Percentiles rank a stretch among this genome's conserved stretches.
Conservation (phyloP, 2,113 vertebrate genomes). For the Tonatia bakeri region DNA sequence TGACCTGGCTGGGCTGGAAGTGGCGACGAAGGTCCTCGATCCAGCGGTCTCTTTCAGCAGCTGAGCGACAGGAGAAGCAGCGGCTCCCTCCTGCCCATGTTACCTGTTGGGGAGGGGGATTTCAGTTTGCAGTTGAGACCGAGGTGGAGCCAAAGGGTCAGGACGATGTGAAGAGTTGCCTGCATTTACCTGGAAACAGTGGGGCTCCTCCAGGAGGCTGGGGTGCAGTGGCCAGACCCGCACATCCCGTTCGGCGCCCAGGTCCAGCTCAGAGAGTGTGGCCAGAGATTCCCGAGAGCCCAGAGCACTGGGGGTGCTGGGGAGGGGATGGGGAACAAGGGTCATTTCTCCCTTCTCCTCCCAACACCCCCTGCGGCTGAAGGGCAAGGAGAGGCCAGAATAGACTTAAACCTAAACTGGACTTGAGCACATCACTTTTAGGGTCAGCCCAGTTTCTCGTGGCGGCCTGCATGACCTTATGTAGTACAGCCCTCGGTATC, state of each 20-base stretch:
- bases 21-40: constrained; percentile 91
- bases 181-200: constrained; percentile 91
- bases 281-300: constrained; percentile 88
- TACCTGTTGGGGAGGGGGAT: constrained; percentile 77
- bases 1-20: constrained; percentile 91
- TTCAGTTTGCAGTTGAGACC: neutral
- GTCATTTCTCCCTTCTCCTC: neutral
- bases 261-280: constrained; percentile 83
- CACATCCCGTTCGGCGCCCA: constrained; percentile 85
- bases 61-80: constrained; percentile 91
- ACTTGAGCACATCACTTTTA: neutral
- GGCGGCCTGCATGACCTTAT: neutral
- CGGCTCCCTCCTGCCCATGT: constrained; percentile 87
- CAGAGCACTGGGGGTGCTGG: constrained; percentile 67
- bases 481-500: neutral
- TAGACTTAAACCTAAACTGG: neutral
- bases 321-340: fast-evolving
- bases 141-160: neutral
- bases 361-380: neutral
- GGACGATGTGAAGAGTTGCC: neutral
- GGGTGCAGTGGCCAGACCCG: constrained; percentile 90
- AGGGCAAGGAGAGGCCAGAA: neutral
- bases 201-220: constrained; percentile 91
- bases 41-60: constrained; percentile 93
- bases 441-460: neutral